These are phyloP conservation scores for Thalassophryne amazonica DNA, from an alignment of 2,797 vertebrate species.

Conservation along the genomic window DNA sequence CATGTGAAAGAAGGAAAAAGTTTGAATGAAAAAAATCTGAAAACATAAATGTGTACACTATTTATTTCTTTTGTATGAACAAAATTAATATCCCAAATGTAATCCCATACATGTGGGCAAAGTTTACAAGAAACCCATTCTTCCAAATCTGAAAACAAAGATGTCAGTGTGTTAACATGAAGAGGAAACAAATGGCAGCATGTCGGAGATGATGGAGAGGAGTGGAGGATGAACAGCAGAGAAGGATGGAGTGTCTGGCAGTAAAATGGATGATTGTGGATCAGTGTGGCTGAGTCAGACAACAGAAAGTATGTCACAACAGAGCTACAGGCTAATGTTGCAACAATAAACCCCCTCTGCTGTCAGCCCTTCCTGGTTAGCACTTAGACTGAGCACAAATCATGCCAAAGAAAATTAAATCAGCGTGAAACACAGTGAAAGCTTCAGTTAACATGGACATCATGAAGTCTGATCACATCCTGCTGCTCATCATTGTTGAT, in stretches of 20 bases:
- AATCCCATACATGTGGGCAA: too few relatives aligned
- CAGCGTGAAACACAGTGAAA: conserved; percentile 24
- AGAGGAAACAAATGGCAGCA: conserved; percentile 9
- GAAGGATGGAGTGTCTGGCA: conserved; percentile 16
- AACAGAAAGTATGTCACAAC: conserved; percentile 48
- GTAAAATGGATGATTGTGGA: conserved; percentile 25
- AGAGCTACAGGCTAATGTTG: conserved; percentile 38
- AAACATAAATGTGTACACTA: too few relatives aligned
- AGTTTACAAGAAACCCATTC: conserved; percentile 28
- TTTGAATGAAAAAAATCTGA: too few relatives aligned
- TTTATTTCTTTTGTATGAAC: too few relatives aligned
- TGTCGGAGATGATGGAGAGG: conserved; percentile 11
- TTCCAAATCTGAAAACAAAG: conserved; percentile 21
- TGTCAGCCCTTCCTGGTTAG: conserved; percentile 24
- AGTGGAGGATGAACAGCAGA: conserved; percentile 13
- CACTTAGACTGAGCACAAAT: conserved; percentile 32
- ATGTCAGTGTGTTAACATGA: conserved; percentile 1
- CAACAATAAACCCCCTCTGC: conserved; percentile 20
- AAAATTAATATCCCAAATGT: too few relatives aligned
- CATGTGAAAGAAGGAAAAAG: too few relatives aligned
- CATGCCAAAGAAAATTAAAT: conserved; percentile 28
- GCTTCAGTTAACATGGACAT: conserved; percentile 27
- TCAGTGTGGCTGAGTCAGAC: conserved; percentile 30
- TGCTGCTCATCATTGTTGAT: too few relatives aligned
- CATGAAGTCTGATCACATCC: conserved; percentile 27